phyloP scores from a whole-genome alignment of 2,888 invertebrate species.

The Drosophila limbata region DNA sequence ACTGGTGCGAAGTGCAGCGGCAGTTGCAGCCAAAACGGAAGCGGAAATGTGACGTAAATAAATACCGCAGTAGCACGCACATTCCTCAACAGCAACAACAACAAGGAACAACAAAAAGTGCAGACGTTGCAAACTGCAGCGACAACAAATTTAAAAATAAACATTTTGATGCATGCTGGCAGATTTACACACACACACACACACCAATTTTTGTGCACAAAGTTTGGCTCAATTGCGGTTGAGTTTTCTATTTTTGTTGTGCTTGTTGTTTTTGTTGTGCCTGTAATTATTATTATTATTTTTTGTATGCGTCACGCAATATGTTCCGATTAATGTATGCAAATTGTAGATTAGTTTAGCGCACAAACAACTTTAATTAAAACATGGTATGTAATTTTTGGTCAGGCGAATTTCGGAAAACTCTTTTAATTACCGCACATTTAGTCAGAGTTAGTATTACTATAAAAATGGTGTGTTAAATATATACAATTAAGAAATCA shows the following conservation, averaged over 20 bases:
- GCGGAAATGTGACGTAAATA: constrained; percentile 75
- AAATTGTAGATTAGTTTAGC: constrained; percentile 41
- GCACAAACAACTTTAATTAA: constrained; percentile 33
- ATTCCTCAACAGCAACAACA: constrained; percentile 37
- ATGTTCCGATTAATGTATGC: constrained; percentile 48
- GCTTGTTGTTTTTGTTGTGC: constrained; percentile 10
- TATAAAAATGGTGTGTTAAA: constrained; percentile 3
- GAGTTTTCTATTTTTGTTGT: constrained; percentile 26
- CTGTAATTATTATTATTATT: constrained; percentile 15
- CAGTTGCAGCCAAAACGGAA: constrained; percentile 62
- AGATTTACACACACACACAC: constrained; percentile 40
- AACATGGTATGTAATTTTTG: constrained; percentile 10
- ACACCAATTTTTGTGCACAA: constrained; percentile 16
- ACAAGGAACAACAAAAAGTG: constrained; percentile 28
- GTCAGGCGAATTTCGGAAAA: background rate
- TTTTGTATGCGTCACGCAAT: constrained; percentile 41
- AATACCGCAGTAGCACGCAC: constrained; percentile 69
- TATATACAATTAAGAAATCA: background rate
- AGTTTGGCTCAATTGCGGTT: constrained; percentile 20
- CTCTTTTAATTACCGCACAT: background rate
- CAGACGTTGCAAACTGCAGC: constrained; percentile 41
- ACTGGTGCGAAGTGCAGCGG: constrained; percentile 40
- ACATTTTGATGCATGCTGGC: constrained; percentile 42
- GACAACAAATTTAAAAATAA: constrained; percentile 49
- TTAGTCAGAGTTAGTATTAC: background rate